Conservation (phyloP, 2,888 invertebrate genomes). For the Cheilosia pagana region DNA sequence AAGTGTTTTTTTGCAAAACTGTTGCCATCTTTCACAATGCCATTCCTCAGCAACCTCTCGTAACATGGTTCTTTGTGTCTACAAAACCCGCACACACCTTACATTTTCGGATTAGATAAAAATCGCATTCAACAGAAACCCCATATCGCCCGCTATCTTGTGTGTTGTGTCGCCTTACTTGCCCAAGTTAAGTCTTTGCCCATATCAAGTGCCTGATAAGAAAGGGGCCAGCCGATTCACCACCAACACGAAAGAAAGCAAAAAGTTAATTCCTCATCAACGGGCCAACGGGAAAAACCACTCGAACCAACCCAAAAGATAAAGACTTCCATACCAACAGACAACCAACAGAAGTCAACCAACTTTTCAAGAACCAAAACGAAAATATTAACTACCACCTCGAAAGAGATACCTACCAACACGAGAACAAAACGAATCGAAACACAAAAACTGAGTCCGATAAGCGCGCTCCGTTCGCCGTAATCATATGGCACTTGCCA, state of each 20-base stretch:
- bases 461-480: conserved; percentile 50
- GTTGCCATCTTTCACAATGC: neutral
- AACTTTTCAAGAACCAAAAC: conserved; percentile 33
- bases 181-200: conserved; percentile 20
- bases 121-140: conserved; percentile 10
- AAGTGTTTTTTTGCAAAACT: too few relatives aligned
- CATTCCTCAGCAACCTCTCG: neutral
- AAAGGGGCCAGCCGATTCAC: conserved; percentile 5
- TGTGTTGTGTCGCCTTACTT: conserved; percentile 15
- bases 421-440: neutral
- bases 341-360: conserved; percentile 32
- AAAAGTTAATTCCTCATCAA: conserved; percentile 39
- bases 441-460: conserved; percentile 41
- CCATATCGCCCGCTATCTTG: conserved; percentile 26
- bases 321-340: conserved; percentile 14
- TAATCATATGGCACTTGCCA: conserved; percentile 61
- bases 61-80: neutral
- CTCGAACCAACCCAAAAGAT: conserved; percentile 39
- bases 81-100: conserved; percentile 21
- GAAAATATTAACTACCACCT: conserved; percentile 1
- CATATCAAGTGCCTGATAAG: conserved; percentile 26
- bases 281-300: conserved; percentile 7
- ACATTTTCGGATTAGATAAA: conserved; percentile 40
- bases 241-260: conserved; percentile 10
- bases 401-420: conserved; percentile 30